A percentile compares a stretch with the other conserved stretches of the same genome.
Conservation (phyloP, 2,113 vertebrate species). For the Coptodon rendalli region DNA sequence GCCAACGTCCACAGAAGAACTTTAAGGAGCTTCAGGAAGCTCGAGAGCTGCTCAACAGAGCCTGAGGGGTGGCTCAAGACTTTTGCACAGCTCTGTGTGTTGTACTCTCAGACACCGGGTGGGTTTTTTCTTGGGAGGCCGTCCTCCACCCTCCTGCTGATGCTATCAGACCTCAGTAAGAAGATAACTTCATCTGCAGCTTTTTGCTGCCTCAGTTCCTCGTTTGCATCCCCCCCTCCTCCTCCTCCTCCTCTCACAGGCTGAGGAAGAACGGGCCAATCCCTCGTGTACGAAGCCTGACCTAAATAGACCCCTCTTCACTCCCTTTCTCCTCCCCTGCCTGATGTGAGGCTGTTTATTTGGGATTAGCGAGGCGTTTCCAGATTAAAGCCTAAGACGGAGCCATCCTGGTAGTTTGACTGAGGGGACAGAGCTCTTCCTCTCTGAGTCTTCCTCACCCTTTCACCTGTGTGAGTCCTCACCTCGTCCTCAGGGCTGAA, state of each 20-base stretch:
- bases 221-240: background rate
- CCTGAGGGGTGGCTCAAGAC: too few relatives aligned
- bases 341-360: slow-evolving; percentile 2
- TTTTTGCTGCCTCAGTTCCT: background rate
- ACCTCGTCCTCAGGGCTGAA: slow-evolving; percentile 85
- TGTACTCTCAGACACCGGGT: background rate
- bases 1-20: too few relatives aligned
- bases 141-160: background rate
- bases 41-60: too few relatives aligned
- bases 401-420: slow-evolving; percentile 28
- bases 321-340: background rate
- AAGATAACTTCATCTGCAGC: background rate
- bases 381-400: slow-evolving; percentile 51
- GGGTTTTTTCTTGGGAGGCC: background rate
- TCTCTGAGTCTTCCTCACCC: background rate
- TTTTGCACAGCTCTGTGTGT: background rate
- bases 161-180: background rate
- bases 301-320: slow-evolving; percentile 31
- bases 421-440: background rate
- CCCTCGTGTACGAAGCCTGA: slow-evolving; percentile 12
- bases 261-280: background rate
- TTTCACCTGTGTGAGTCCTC: slow-evolving; percentile 8
- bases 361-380: slow-evolving; percentile 55
- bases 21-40: too few relatives aligned
- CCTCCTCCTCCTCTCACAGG: background rate